Base-by-base conservation (phyloP, 64 coral and sea anemone species). In the Acropora tenuis region DNA sequence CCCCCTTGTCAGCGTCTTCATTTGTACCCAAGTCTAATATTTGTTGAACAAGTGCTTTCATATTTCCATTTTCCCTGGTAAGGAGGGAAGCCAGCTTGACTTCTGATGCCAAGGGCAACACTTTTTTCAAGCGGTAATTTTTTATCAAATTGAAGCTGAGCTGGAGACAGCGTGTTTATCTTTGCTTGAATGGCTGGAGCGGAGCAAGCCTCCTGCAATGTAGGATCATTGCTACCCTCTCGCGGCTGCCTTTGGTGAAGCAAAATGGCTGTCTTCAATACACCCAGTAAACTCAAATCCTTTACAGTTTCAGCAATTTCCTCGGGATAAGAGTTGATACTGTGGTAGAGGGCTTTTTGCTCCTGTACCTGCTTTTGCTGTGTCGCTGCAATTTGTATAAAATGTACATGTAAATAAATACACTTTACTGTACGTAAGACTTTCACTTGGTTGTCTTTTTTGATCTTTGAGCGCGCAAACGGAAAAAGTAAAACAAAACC, bases 71-170 rank as follows among this genome's bases (percentile, higher is more conserved):
- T 81, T 81, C 78, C 1, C 42, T 47, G 6, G 49, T 53, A 20
- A 81, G 44, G 17, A 81, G 49, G 47, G 78, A 48, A 53, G 78
- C 78, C 47, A 81, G 3, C 78, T 81, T 50, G 2, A 50, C 78
- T 16, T 81, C 78, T 8, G 47, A 81, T 10, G 78, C 78, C 2
- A 50, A 6, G 50, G 49, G 6, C 52, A 50, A 20, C 52, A 30
- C 44, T 8, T 53, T 53, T 53, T 53, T 53, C 50, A 53, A 53
- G 50, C 8, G 50, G 50, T 53, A 55, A 48, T 81, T 81, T 81
- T 49, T 81, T 48, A 12, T 81, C 78, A 30, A 81, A 50, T 50
- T 50, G 47, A 13, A 12, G 65, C 65, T 68, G 11, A 81, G 49
- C 44, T 47, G 78, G n/a, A 18, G 78, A 81, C 47, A 77, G 49